Percentiles rank a stretch among this genome's conserved stretches.
Evolutionary conservation across 2,797 vertebrate genomes (phyloP).

Genomic region (Danio jaintianensis): DNA sequence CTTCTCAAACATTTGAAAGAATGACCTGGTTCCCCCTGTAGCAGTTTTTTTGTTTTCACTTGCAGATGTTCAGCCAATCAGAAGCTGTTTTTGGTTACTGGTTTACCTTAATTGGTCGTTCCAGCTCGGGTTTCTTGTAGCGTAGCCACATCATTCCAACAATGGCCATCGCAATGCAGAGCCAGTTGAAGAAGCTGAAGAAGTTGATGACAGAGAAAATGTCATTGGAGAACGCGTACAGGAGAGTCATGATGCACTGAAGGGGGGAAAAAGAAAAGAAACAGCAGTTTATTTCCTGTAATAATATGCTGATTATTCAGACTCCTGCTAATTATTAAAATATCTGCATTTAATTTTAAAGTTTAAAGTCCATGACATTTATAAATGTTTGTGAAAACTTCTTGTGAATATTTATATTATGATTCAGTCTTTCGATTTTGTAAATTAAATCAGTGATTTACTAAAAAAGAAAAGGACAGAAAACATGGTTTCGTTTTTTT

Average conservation of each 20-base stretch:
- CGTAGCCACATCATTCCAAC: conserved; percentile 96
- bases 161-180: conserved; percentile 96
- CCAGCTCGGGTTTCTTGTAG: conserved; percentile 90
- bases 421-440: too few species aligned
- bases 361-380: too few species aligned
- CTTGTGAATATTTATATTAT: too few species aligned
- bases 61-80: conserved; percentile 3
- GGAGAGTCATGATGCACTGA: conserved; percentile 94
- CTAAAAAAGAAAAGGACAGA: neutral
- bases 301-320: neutral
- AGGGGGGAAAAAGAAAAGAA: neutral
- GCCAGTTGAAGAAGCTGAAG: conserved; percentile 99
- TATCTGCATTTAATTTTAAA: too few species aligned
- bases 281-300: neutral
- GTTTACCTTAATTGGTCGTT: conserved; percentile 94
- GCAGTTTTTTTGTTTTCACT: neutral
- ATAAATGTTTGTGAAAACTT: too few species aligned
- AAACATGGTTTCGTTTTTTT: too few species aligned
- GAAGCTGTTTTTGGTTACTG: neutral
- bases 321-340: neutral
- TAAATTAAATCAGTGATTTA: neutral
- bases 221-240: conserved; percentile 94
- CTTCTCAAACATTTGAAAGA: conserved; percentile 12
- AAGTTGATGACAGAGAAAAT: conserved; percentile 99
- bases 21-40: neutral